Base-by-base conservation (phyloP, 2,113 vertebrate species). In the Glareola pratincola region DNA sequence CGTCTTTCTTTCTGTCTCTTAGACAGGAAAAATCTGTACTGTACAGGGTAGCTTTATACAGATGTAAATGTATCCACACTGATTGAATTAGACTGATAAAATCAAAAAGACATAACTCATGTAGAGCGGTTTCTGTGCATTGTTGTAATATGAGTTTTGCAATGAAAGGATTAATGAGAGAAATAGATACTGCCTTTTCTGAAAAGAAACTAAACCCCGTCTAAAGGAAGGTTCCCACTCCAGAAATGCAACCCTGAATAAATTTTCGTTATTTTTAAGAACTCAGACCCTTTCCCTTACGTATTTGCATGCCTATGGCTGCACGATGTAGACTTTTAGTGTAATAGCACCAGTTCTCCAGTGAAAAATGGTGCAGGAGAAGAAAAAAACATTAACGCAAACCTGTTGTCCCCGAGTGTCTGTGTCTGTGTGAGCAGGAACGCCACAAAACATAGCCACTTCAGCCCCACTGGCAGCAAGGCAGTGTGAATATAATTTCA, bases 71-170 rank as follows among this genome's bases (percentile, higher is more conserved):
- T 53, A 92, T 78, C 39, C 86, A 89, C 57, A 53, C 22, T 87
- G 76, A 93, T 81, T 64, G 62, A 94, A 96, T 94, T 91, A 91
- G 53, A 82, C 69, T 91, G 94, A 91, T 82, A 97, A 94, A 94
- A 90, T 92, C 71, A 75, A 78, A 81, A 63, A 75, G 80, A 78
- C 80, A 41, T 84, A 96, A 67, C 24, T 76, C 51, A 78, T 79
- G 76, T 68, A 78, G 45, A 77, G 57, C 0, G 20, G 75, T 79
- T 92, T 88, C 82, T 83, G 87, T 48, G 53, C 77, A 88, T 86
- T 88, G 89, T 34, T 67, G 66, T 80, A 93, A 94, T 59, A 53
- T 82, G 74, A 96, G 87, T 93, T 96, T 92, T 81, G 74, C 68
- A 95, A 66, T 43, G 37, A 90, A 94, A 84, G 39, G 24, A 94